Base-by-base conservation (phyloP, 2,113 vertebrate genomes). In the Aix galericulata region DNA sequence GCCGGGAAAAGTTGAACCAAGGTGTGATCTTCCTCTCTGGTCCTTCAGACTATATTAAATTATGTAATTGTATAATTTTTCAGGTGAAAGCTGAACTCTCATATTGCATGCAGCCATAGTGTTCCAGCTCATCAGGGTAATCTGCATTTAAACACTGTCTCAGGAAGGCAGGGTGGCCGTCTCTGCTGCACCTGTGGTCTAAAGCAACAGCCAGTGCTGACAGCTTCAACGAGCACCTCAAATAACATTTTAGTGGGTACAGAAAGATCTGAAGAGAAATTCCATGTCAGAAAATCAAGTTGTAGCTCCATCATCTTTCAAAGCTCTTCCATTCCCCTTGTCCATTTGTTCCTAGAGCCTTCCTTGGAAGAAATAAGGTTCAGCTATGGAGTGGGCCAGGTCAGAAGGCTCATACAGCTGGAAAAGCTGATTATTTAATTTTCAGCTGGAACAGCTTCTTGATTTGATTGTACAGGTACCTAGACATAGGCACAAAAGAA, bases 1-100 rank as follows among this genome's bases (percentile, higher is more conserved):
- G 31, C n/a, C 4, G 1, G 17, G 42, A 12, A 3, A 26, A 44
- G 40, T 25, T 44, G 34, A 3, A 0, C 38, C 1, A 18, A 5
- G 17, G 11, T 12, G 20, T 36, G 26, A 31, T 48, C 31, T 32
- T 17, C 42, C 48, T n/a, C 79, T 6, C 36, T 11, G 25, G 20
- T 27, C 23, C 42, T 53, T 44, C 10, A 3, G 40, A 2, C 40
- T 11, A 1, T 23, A 7, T 2, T 13, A 1, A 27, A 23, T 17
- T 20, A 5, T 13, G 17, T 32, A 36, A 2, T 6, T 3, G 26
- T 48, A 48, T 48, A 48, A 48, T 22, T 48, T 48, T 48, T 48
- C 20, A 36, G 3, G 6, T 3, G 26, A 10, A 26, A 25, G 27
- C 21, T 5, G 3, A 44, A 22, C 17, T 32, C 64, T 23, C 18